Evolutionary conservation across 2,113 vertebrate species (phyloP).

Genomic region (Anolis carolinensis): DNA sequence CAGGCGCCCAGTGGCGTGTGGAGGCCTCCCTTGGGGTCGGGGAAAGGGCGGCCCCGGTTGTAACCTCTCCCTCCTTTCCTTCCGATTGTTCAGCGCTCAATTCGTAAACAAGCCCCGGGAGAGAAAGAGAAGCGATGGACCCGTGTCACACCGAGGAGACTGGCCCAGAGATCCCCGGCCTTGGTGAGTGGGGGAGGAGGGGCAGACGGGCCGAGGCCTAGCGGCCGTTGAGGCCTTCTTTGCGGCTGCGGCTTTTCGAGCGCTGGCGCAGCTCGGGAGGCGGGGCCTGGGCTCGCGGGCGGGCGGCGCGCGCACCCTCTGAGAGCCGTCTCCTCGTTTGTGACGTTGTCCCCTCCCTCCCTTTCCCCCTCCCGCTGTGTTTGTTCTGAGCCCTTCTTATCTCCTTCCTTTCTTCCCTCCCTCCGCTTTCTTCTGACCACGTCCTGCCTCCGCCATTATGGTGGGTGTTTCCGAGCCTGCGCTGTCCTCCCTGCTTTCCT

Average conservation of each 20-base stretch:
- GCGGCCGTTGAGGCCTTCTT: slow-evolving; percentile 21
- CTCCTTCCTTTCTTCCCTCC: not conserved
- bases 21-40: too few species aligned
- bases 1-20: too few species aligned
- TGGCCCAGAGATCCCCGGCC: slow-evolving; percentile 59
- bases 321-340: not conserved
- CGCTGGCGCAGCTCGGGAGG: slow-evolving; percentile 22
- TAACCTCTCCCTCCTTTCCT: not conserved
- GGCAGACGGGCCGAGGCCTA: not conserved
- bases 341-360: not conserved
- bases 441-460: slow-evolving; percentile 29
- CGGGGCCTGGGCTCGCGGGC: slow-evolving; percentile 5
- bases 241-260: slow-evolving; percentile 8
- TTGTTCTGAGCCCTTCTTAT: not conserved
- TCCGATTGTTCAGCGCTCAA: slow-evolving; percentile 10
- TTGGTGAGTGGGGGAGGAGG: slow-evolving; percentile 41
- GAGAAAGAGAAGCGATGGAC: slow-evolving; percentile 35
- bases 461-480: slow-evolving; percentile 21
- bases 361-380: not conserved
- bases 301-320: not conserved
- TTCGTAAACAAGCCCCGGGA: not conserved
- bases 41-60: too few species aligned
- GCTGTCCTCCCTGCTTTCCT: not conserved
- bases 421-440: not conserved
- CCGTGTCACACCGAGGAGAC: slow-evolving; percentile 59